phyloP scores from a whole-genome alignment of 1,140 invertebrate species.

The Drosophila obscura region DNA sequence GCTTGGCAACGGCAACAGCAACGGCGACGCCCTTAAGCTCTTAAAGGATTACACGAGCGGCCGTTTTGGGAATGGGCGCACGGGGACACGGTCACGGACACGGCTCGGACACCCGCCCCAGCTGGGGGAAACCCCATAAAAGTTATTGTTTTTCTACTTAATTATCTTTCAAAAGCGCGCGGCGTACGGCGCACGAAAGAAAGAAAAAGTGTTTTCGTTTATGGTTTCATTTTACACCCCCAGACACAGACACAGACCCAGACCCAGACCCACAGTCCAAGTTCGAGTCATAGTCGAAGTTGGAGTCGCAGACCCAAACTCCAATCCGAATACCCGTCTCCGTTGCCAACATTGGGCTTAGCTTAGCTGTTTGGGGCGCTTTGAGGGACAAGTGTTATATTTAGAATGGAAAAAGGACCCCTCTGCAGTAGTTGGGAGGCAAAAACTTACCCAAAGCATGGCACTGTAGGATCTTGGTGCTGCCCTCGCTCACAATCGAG shows the following conservation, averaged over 20 bases:
- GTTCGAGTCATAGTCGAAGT: too few species aligned
- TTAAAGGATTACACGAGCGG: constrained; percentile 68
- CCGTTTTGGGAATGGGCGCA: constrained; percentile 15
- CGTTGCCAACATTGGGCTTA: constrained; percentile 38
- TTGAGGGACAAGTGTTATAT: constrained; percentile 72
- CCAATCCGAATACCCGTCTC: too few species aligned
- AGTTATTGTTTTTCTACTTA: constrained; percentile 83
- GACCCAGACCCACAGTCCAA: too few species aligned
- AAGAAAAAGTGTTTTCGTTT: constrained; percentile 67
- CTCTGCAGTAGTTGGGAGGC: background rate
- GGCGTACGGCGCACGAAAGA: constrained; percentile 3
- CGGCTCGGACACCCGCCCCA: constrained; percentile 9
- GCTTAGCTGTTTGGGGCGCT: constrained; percentile 53
- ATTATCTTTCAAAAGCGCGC: constrained; percentile 77
- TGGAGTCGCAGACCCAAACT: too few species aligned
- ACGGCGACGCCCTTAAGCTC: constrained; percentile 66
- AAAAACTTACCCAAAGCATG: constrained; percentile 91
- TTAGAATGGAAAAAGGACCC: constrained; percentile 46
- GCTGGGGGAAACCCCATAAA: constrained; percentile 76
- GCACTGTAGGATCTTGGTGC: constrained; percentile 95
- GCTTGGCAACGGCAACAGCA: constrained; percentile 38
- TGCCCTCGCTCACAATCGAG: constrained; percentile 92
- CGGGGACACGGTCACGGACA: background rate
- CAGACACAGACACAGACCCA: too few species aligned
- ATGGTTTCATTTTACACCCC: constrained; percentile 77